Conservation (phyloP, 2,113 vertebrate genomes). For the Choloepus hoffmanni region DNA sequence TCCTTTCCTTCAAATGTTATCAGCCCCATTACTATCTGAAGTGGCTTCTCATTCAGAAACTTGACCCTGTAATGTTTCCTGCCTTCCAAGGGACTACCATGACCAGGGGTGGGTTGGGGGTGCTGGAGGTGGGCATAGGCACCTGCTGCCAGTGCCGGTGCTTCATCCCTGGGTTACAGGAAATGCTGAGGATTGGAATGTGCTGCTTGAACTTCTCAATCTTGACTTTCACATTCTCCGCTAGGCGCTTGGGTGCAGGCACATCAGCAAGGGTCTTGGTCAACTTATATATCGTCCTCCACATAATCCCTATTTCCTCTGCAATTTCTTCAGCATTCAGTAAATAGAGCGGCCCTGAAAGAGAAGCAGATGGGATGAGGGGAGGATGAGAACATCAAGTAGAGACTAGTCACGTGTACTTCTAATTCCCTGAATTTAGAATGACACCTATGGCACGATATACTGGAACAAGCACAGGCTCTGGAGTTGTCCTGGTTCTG, state of each 20-base stretch:
- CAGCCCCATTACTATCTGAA: neutral
- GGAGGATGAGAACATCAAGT: neutral
- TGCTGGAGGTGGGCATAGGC: neutral
- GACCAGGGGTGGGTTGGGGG: neutral
- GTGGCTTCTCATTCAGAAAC: neutral
- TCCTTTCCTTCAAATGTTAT: neutral
- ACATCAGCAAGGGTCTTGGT: constrained; percentile 88
- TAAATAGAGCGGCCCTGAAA: constrained; percentile 88
- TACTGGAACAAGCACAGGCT: neutral
- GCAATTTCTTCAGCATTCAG: constrained; percentile 91
- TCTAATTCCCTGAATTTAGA: neutral
- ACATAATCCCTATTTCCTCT: constrained; percentile 92
- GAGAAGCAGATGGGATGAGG: neutral
- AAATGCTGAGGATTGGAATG: constrained; percentile 90
- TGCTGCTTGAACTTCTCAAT: constrained; percentile 93
- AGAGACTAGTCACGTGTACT: neutral
- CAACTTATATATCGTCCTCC: constrained; percentile 92
- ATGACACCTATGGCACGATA: too few species aligned
- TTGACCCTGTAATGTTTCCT: neutral
- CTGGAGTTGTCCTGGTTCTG: neutral
- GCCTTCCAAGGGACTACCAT: neutral
- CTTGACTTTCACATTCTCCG: constrained; percentile 89
- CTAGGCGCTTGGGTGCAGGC: constrained; percentile 88
- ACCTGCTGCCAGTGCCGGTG: constrained; percentile 94
- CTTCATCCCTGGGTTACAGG: constrained; percentile 94